Evolutionary conservation across 2,888 invertebrate genomes (phyloP), one percentile per base, ranked within the genome.

Genomic region (Petrophora chlorosata): DNA sequence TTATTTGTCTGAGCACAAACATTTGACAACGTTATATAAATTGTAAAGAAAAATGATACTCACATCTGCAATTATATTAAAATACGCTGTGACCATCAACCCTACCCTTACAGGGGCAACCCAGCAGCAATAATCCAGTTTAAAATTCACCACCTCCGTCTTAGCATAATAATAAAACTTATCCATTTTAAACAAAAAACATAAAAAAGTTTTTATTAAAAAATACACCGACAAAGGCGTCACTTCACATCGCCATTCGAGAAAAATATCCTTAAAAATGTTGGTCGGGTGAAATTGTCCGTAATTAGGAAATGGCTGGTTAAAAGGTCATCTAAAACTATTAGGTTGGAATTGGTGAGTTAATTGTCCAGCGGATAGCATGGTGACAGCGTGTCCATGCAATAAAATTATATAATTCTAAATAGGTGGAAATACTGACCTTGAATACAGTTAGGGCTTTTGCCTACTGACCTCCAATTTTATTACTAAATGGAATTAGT

Each of bases 281-380:
- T 41, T 23, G 12, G 1, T 5, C 51, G 40, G 64, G 60, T 63
- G 65, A 61, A 58, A 65, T 48, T 58, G 50, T 48, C 45, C 2
- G 46, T 82, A 83, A 85, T 82, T 71, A 85, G 85, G 85, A 85
- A 76, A 78, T 59, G 16, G 42, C 48, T 67, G 61, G 78, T 79
- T 73, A 64, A 69, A 77, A 79, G 82, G 83, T 73, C 78, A 67
- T 58, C 62, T 14, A 9, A 59, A 67, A 65, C 66, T 63, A 70
- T 67, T 63, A 42, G 25, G 32, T 25, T 58, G 30, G 19, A 61
- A 53, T 70, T 66, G 69, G 46, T 53, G 51, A 32, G 47, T 47
- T 34, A 22, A 22, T 76, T 75, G 62, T 59, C 51, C 56, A 30
- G 54, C 40, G 53, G 52, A 46, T 59, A 52, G 52, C 56, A 62